Evolutionary conservation across 2,888 invertebrate species (phyloP), one percentile per base, ranked within the genome.

Genomic region (Beris morrisii): DNA sequence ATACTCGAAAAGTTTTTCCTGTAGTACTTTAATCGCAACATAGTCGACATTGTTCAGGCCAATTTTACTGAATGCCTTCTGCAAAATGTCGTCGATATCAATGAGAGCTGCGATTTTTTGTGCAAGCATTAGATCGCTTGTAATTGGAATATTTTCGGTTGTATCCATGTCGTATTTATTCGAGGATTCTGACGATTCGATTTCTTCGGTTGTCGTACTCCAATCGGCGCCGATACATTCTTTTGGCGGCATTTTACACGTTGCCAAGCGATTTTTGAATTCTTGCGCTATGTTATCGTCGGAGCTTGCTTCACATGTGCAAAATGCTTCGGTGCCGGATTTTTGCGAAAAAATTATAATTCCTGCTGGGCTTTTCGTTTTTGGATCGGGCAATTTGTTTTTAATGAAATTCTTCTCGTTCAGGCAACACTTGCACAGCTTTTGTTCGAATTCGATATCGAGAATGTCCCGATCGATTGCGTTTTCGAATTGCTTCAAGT

Each of bases 61-160:
- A 3, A 64, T 28, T 45, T 54, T 22, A 3, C 15, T 6, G 15
- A 64, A 64, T 22, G 64, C 64, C 9, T 43, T 54, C 4, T 15
- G 15, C 7, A 64, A 4, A 30, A 64, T 54, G 13, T 64, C 30
- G 22, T 64, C 54, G 6, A 64, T 44, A 32, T 64, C 54, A n/a
- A 54, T 30, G 6, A 64, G 28, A 2, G 38, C 9, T 9, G 45
- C 53, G 22, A 64, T 64, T 30, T 45, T 64, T 15, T 44, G 53
- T 9, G 64, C 64, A 4, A 64, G n/a, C 6, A 5, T 6, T 9
- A 53, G 31, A 28, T 63, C 63, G 31, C 63, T 63, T 5, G 6
- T 52, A 3, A 53, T n/a, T 6, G 63, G 53, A 43, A 63, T 12
- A 5, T 63, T 52, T 22, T 15, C 15, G 4, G 50, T 13, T 12